Evolutionary conservation across 2,888 invertebrate species (phyloP).

Genomic region (Volucella inflata): DNA sequence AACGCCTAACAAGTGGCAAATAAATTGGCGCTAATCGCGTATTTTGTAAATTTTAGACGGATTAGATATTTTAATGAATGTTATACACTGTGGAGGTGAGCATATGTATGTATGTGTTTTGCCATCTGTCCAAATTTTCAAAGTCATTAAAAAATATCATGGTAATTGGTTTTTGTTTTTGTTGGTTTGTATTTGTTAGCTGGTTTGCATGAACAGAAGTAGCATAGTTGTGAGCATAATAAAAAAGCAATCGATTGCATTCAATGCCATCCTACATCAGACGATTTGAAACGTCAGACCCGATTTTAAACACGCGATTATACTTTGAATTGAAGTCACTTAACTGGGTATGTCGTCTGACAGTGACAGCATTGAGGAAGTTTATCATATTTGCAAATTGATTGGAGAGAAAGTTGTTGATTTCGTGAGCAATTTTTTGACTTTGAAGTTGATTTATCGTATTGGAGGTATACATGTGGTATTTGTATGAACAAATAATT

Average conservation of each 20-base stretch:
- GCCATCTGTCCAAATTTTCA: slow-evolving; percentile 16
- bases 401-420: not conserved
- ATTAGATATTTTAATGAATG: not conserved
- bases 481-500: no score
- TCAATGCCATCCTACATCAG: slow-evolving; percentile 51
- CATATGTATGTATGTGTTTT: not conserved
- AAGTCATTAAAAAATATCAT: slow-evolving; percentile 28
- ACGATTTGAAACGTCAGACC: slow-evolving; percentile 39
- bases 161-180: no score
- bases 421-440: not conserved
- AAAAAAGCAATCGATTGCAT: slow-evolving; percentile 38
- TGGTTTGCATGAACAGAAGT: not conserved
- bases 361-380: slow-evolving; percentile 22
- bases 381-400: not conserved
- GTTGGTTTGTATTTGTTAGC: no score
- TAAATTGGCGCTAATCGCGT: slow-evolving; percentile 34
- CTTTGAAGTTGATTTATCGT: not conserved
- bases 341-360: not conserved
- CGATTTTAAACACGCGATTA: slow-evolving; percentile 38
- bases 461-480: not conserved
- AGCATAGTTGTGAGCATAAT: slow-evolving; percentile 19
- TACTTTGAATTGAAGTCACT: slow-evolving; percentile 11
- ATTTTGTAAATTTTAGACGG: not conserved
- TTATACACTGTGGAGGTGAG: no score
- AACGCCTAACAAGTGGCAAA: slow-evolving; percentile 16